Base-by-base conservation (phyloP, 2,113 vertebrate genomes). In the Suricata suricatta region DNA sequence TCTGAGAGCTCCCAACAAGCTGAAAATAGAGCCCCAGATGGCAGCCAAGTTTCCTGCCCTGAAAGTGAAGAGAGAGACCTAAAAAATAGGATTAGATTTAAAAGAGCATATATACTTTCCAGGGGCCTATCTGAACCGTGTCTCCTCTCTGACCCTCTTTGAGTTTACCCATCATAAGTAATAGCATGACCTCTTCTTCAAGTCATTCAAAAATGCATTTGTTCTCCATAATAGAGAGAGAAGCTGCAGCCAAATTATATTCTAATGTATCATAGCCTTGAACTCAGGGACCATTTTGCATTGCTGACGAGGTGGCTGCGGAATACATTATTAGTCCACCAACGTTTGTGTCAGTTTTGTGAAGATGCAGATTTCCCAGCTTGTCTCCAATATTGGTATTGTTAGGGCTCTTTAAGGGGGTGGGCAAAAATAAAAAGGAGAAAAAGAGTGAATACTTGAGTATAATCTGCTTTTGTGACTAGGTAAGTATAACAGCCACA, bases 201-300 rank as follows among this genome's bases (percentile, higher is more conserved):
- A 98, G 96, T 97, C 93, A 94, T 96, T 97, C 88, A 97, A 98
- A 98, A 97, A 97, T 95, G 96, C 95, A 97, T 98, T 98, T 97
- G 90, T 97, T 98, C 95, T 97, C 95, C 84, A 84, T 98, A 97
- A 97, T 95, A 98, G 95, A 97, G 96, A 97, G 96, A 96, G 92
- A 96, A 97, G 41, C 77, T 87, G 57, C 85, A 98, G 97, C 97
- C 97, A 98, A 98, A 97, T 98, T 96, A 95, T 98, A 97, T 97
- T 97, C 97, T 97, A 97, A 98, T 98, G 95, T 93, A 95, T 95
- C 96, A 95, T 95, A 98, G 88, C 94, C 80, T 97, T 98, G 98
- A 98, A 98, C 97, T 88, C 21, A 21, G 88, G 68, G 77, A 87
- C 72, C 90, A 89, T 96, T 98, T 97, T 97, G 95, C 96, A 98